Base-by-base conservation (phyloP, 2,888 invertebrate genomes). In the Holacanthella duospinosa region DNA sequence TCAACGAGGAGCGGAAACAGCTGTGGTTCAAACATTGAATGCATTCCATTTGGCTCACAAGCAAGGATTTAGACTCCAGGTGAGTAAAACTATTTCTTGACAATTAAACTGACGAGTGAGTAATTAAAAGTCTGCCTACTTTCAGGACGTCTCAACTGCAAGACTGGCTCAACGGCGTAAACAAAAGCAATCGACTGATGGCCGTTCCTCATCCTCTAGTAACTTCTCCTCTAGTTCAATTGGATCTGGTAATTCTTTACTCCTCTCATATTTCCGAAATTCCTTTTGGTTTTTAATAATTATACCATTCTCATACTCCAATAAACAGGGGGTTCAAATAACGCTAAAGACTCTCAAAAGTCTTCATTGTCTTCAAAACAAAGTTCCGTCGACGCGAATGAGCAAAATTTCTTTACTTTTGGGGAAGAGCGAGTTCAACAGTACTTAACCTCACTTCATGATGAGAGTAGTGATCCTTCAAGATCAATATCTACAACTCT, bases 61-160 rank as follows among this genome's bases (percentile, higher is more conserved):
- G 24, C 85, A 86, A 74, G 87, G 87, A n/a, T 87, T 88, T 76
- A 79, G 86, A 55, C 78, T 88, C 63, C 79, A 81, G 75, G 81
- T 76, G 66, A 63, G 63, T 60, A 59, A n/a, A n/a, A n/a, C n/a
- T n/a, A n/a, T n/a, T n/a, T n/a, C n/a, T n/a, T n/a, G n/a, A n/a
- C n/a, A n/a, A n/a, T n/a, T n/a, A n/a, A 29, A 64, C 55, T 57
- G 25, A n/a, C n/a, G n/a, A n/a, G n/a, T n/a, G n/a, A n/a, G n/a
- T 26, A 9, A n/a, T n/a, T n/a, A n/a, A n/a, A n/a, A n/a, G n/a
- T n/a, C n/a, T n/a, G n/a, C n/a, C n/a, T n/a, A n/a, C n/a, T n/a
- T n/a, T n/a, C 82, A 86, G 76, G 87, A 87, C 72, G 88, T 88
- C 1, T 80, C 82, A 29, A 83, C 83, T 62, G 87, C 87, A 0